Evolutionary conservation across 2,113 vertebrate genomes (phyloP).

Genomic region (Tylochromis polylepis): DNA sequence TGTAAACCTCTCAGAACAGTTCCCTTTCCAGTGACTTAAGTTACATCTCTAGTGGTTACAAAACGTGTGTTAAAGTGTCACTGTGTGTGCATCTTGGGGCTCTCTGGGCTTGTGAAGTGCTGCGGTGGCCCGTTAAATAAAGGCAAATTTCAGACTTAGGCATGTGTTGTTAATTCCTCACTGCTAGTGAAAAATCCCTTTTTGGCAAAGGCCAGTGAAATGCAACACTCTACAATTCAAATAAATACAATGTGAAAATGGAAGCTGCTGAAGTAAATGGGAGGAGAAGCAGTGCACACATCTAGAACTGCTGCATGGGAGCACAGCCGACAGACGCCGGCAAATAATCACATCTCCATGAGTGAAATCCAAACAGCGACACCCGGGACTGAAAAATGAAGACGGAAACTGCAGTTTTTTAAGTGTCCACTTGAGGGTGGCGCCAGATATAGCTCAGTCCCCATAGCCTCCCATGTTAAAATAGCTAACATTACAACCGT

Average conservation of each 20-base stretch:
- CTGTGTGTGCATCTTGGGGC: conserved; percentile 18
- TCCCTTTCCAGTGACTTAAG: neutral
- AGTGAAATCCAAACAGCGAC: neutral
- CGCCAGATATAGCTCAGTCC: neutral
- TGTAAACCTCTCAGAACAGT: conserved; percentile 15
- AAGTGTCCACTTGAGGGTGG: neutral
- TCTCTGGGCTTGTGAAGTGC: conserved; percentile 31
- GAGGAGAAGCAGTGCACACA: neutral
- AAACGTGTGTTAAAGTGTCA: conserved; percentile 37
- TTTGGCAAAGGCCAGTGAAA: conserved; percentile 58
- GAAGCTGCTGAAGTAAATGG: conserved; percentile 21
- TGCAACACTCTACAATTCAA: conserved; percentile 55
- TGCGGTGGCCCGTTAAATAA: conserved; percentile 53
- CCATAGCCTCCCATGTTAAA: neutral
- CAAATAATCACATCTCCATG: conserved; percentile 44
- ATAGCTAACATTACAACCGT: neutral
- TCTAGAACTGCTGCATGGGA: neutral
- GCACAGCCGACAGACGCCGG: conserved; percentile 7
- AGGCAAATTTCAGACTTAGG: conserved; percentile 50
- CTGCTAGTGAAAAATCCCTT: conserved; percentile 42
- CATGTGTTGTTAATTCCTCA: conserved; percentile 55
- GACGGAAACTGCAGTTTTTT: neutral
- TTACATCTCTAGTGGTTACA: conserved; percentile 19
- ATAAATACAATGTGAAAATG: conserved; percentile 56
- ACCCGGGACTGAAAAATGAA: neutral